These are phyloP conservation scores for Meteorus colon DNA, from an alignment of 2,888 invertebrate species.

Conservation along the genomic window DNA sequence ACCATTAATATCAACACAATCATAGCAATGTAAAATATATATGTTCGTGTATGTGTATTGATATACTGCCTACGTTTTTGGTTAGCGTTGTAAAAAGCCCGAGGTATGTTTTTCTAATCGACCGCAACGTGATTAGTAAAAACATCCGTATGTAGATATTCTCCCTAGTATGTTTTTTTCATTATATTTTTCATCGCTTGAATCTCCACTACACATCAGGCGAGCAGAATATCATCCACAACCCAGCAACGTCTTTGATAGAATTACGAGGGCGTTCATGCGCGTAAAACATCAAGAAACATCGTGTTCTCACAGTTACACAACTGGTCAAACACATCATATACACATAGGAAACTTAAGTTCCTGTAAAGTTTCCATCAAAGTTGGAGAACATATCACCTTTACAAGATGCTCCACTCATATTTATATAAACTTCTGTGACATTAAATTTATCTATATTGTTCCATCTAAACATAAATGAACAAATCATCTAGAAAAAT, in stretches of 20 bases:
- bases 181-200: background rate
- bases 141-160: slow-evolving; percentile 31
- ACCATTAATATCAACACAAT: slow-evolving; percentile 1
- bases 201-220: background rate
- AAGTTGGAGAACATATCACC: no score
- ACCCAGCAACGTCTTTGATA: background rate
- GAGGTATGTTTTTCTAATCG: slow-evolving; percentile 39
- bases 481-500: background rate
- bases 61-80: background rate
- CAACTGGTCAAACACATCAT: slow-evolving; percentile 50
- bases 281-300: background rate
- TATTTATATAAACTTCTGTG: background rate
- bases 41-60: background rate
- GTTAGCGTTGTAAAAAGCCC: slow-evolving; percentile 21
- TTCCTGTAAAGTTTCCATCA: no score
- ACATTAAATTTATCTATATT: background rate
- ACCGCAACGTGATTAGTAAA: slow-evolving; percentile 42
- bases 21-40: background rate
- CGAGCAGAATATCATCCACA: background rate
- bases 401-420: no score
- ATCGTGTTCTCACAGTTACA: slow-evolving; percentile 41
- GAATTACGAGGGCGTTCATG: slow-evolving; percentile 18
- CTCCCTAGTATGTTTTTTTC: slow-evolving; percentile 1
- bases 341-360: no score
- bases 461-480: background rate